Percentiles rank a stretch among this genome's conserved stretches.
Evolutionary conservation across 2,113 vertebrate species (phyloP).

Genomic region (Catagonus wagneri): DNA sequence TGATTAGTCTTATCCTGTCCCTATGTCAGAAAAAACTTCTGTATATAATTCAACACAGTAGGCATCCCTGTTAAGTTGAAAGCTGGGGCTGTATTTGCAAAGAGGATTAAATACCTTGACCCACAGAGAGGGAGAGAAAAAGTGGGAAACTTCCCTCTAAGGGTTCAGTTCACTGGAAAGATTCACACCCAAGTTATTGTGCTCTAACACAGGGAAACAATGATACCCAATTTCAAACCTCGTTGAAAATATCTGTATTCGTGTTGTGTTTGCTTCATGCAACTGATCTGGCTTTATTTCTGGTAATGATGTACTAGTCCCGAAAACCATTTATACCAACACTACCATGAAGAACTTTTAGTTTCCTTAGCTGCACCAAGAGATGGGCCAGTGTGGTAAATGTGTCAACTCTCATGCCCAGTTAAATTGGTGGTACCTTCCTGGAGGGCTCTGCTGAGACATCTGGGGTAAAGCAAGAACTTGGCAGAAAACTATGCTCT

Average conservation of each 20-base stretch:
- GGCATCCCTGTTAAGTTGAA: slow-evolving; percentile 61
- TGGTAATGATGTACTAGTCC: not conserved
- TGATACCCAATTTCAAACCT: slow-evolving; percentile 61
- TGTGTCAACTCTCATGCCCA: not conserved
- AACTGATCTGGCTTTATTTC: not conserved
- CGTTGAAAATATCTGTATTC: not conserved
- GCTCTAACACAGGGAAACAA: slow-evolving; percentile 24
- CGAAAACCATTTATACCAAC: not conserved
- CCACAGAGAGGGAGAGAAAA: slow-evolving; percentile 32
- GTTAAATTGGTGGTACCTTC: not conserved
- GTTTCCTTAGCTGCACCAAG: not conserved
- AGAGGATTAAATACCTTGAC: slow-evolving; percentile 68
- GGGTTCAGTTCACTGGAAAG: slow-evolving; percentile 31
- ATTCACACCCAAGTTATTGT: not conserved
- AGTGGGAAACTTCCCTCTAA: not conserved
- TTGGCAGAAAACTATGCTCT: not conserved
- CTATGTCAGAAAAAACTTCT: slow-evolving; percentile 60
- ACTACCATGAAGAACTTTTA: not conserved
- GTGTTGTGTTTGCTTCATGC: not conserved
- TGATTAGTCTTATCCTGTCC: slow-evolving; percentile 58
- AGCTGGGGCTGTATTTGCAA: slow-evolving; percentile 63
- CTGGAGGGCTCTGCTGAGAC: not conserved
- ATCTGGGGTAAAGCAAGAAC: not conserved
- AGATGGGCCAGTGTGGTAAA: not conserved
- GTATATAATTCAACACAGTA: slow-evolving; percentile 73